These are phyloP conservation scores for Protophormia terraenovae DNA, from an alignment of 2,888 invertebrate species.

Conservation along the genomic window DNA sequence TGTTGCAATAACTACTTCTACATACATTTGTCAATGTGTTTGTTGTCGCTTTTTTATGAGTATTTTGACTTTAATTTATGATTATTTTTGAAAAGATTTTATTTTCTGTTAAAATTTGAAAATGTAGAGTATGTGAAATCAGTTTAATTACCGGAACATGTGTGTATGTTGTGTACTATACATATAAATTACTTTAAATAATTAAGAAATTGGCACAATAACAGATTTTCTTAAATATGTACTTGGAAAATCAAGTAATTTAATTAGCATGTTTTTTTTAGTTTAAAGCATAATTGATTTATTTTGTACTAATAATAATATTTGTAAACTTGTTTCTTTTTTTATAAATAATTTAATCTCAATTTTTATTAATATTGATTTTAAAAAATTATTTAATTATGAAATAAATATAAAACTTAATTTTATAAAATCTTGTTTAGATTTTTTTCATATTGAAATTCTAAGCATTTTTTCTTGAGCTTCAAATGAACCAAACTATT, in stretches of 20 bases:
- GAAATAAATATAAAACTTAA: no score
- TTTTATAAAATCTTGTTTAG: no score
- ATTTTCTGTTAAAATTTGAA: constrained; percentile 1
- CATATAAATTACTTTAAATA: background rate
- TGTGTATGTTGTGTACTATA: constrained; percentile 13
- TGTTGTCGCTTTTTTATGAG: constrained; percentile 20
- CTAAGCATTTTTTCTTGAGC: no score
- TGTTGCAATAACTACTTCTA: constrained; percentile 47
- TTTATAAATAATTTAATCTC: no score
- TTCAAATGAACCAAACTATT: no score
- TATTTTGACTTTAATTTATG: constrained; percentile 49
- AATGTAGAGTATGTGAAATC: constrained; percentile 60
- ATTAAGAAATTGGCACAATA: constrained; percentile 46
- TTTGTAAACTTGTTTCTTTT: no score
- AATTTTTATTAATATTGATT: no score
- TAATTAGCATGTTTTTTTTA: background rate
- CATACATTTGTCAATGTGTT: constrained; percentile 15
- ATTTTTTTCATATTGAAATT: no score
- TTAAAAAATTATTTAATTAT: no score
- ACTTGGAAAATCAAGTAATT: background rate
- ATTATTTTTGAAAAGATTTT: constrained; percentile 20
- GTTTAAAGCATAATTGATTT: background rate
- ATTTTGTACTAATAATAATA: no score
- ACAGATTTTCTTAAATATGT: background rate
- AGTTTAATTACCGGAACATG: constrained; percentile 65